Evolutionary conservation across 2,797 vertebrate species (phyloP).

Genomic region (Danio jaintianensis): DNA sequence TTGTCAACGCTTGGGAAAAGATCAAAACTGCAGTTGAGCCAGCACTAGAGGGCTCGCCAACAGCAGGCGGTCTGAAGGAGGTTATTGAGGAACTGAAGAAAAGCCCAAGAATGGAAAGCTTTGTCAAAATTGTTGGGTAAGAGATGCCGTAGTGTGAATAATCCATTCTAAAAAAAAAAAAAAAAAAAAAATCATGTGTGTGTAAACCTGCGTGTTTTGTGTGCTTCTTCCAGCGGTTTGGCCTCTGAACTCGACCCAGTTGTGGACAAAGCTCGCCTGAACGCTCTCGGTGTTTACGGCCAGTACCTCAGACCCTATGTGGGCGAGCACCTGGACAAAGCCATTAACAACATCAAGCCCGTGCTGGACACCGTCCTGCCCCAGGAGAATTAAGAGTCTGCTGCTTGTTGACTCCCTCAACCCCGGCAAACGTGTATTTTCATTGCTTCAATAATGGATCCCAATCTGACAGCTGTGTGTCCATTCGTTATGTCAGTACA

Average conservation of each 20-base stretch:
- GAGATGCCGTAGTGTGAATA: constrained; percentile 34
- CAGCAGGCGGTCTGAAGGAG: neutral
- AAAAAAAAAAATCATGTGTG: neutral
- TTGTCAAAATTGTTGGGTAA: constrained; percentile 67
- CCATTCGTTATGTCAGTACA: constrained; percentile 16
- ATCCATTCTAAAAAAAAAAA: no score
- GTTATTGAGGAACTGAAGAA: fast-evolving
- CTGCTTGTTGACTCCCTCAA: constrained; percentile 41
- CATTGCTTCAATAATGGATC: constrained; percentile 16
- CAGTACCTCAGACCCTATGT: constrained; percentile 65
- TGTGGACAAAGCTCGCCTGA: constrained; percentile 64
- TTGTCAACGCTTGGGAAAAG: constrained; percentile 55
- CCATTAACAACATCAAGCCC: constrained; percentile 64
- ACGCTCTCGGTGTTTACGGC: constrained; percentile 69
- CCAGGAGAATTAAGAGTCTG: constrained; percentile 62
- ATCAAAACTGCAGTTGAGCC: neutral
- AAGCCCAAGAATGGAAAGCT: constrained; percentile 53
- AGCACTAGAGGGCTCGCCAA: neutral
- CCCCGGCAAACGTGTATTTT: constrained; percentile 20
- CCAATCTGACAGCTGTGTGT: constrained; percentile 21
- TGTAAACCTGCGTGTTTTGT: constrained; percentile 26
- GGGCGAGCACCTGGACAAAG: constrained; percentile 57
- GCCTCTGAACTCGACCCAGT: constrained; percentile 62
- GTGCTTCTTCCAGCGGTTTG: constrained; percentile 63
- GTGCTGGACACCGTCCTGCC: constrained; percentile 71